Percentiles rank a stretch among this genome's conserved stretches.
These are phyloP conservation scores for Chamaea fasciata DNA, from an alignment of 2,113 vertebrate genomes.

Conservation along the genomic window DNA sequence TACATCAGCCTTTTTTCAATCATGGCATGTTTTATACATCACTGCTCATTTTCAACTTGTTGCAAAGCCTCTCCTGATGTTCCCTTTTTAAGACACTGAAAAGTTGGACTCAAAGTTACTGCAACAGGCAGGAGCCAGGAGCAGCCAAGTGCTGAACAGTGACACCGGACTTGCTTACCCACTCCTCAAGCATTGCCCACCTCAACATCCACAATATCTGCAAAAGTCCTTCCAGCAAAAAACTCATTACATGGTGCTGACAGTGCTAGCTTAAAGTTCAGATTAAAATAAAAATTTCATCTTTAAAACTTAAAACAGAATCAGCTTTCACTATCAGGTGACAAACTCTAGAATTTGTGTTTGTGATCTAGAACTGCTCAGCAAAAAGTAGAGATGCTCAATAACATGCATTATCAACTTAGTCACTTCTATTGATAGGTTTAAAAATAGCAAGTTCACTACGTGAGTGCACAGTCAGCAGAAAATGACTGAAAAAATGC, in stretches of 20 bases:
- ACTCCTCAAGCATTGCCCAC: neutral
- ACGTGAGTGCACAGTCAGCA: neutral
- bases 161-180: neutral
- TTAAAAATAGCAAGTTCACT: neutral
- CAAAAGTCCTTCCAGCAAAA: neutral
- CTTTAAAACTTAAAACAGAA: neutral
- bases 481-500: neutral
- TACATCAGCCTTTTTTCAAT: constrained; percentile 18
- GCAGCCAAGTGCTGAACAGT: neutral
- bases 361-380: neutral
- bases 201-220: neutral
- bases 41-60: neutral
- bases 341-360: neutral
- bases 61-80: neutral
- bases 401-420: neutral
- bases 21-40: constrained; percentile 7
- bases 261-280: neutral
- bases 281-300: neutral
- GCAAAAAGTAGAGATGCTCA: neutral
- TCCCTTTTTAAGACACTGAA: neutral
- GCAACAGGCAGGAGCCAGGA: neutral
- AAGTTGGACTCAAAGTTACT: neutral
- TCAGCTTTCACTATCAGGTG: neutral
- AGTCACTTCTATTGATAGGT: neutral
- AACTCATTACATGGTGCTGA: neutral